Evolutionary conservation across 2,113 vertebrate species (phyloP), one percentile per base, ranked within the genome.

Genomic region (Kryptolebias marmoratus): DNA sequence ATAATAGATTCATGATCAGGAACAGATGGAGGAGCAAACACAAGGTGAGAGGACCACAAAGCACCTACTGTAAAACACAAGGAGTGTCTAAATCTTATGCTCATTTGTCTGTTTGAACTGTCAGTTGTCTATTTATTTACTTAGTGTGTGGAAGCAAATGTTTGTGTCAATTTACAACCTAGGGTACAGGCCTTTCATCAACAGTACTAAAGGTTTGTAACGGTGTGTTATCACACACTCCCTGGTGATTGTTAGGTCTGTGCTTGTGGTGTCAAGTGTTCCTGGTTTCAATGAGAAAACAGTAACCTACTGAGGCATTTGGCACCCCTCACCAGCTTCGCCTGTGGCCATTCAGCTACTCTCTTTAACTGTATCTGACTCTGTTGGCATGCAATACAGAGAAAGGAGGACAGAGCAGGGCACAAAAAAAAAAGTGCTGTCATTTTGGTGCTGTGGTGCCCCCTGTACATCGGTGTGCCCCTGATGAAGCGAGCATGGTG

Each of bases 381-480:
- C 79, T 55, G 68, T n/a, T 85, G 82, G 84, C 70, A 65, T 77
- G 52, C 54, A 36, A 72, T 27, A 44, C 62, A 65, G 70, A 64
- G 49, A 77, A 70, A 32, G 65, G 53, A 80, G 63, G 70, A 32
- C 31, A 59, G 81, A 64, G 57, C 64, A 67, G 75, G 75, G 80
- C 80, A 87, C 84, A 67, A 84, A 28, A 67, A 85, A 87, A 69
- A 85, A 87, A 69, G 77, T 63, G 68, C 68, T 73, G 72, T 52
- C 64, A 50, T 70, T 64, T 77, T 67, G 68, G 81, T 83, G 74
- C 69, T 28, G 44, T 69, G 61, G 77, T 91, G 86, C 84, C 83
- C 90, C 82, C 74, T 77, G 71, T 86, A 80, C 71, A 70, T 81
- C 71, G 63, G 61, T 69, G 80, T 90, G 84, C 86, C 85, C 87